Evolutionary conservation across 2,113 vertebrate genomes (phyloP), one percentile per base, ranked within the genome.

Genomic region (Lophura nycthemera): DNA sequence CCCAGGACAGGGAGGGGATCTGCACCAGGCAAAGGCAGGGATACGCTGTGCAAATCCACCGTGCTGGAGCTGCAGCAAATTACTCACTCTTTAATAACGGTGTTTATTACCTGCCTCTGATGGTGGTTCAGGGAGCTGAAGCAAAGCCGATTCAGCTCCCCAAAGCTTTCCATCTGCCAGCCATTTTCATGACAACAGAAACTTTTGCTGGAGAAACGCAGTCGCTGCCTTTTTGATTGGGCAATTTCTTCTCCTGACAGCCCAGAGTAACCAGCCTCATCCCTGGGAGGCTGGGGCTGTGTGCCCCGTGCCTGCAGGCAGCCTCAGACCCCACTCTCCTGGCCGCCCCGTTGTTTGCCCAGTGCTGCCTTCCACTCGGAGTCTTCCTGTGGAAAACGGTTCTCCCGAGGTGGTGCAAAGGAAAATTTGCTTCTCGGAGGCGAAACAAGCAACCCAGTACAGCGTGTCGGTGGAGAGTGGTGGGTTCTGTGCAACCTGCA

Each of bases 51-150:
- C 17, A 54, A 93, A 88, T 81, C 78, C 72, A 79, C 63, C 0
- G 0, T 20, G 92, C 50, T 7, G 13, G 77, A 95, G 86, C 84
- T 95, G 88, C 92, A 95, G 93, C 83, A 96, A 97, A 95, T 90
- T 95, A 93, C 70, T 95, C 90, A 84, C 81, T 92, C 89, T 93
- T 93, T 94, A 94, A 89, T 90, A 94, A 78, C 4, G 59, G 63
- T 88, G 87, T 90, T 96, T 89, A 80, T 91, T 96, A 91, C 92
- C 88, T 93, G 83, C 78, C 86, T 92, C 76, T 90, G 83, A 95
- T 0, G 42, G 83, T 74, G 88, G 92, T 48, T 93, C 81, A 74
- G 87, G 76, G 65, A 91, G 83, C n/a, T 6, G 0, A 93, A 95
- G 54, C 25, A 72, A 86, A 81, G 79, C 22, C 4, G 52, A 82